Base-by-base conservation (phyloP, 2,888 invertebrate genomes). In the Aphidoletes aphidimyza region DNA sequence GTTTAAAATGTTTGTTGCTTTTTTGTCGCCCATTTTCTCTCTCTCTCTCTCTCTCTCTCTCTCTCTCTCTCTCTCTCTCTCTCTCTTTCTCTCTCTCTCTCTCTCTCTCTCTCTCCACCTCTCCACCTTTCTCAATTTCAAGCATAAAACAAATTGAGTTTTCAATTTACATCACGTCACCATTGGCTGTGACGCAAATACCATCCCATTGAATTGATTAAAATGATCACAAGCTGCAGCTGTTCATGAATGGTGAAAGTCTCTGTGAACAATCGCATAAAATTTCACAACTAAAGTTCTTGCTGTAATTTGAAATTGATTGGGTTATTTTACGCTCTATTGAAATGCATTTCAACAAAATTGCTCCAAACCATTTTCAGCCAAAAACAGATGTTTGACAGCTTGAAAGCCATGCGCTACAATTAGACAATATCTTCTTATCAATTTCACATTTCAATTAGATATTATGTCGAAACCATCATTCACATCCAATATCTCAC, bases 401-500 rank as follows among this genome's bases (percentile, higher is more conserved):
- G 6, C 54, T 54, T 54, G 39, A 8, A 42, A 6, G 14, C 42
- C 42, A 42, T 14, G 14, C 14, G 42, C 42, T 42, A 42, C 47
- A 11, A 47, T 47, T 47, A 2, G 39, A 26, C n/a, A n/a, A 69
- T 14, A 69, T 30, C 30, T 9, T 69, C 69, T 30, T 14, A 26
- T 69, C 34, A 26, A 69, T 69, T 69, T n/a, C 26, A 14, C 69
- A 30, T 69, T 69, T 69, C 30, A 54, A 54, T 54, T 17, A 2
- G 14, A 69, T 30, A n/a, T n/a, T n/a, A 30, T 69, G 34, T 69
- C 69, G n/a, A 69, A 69, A n/a, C 17, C 69, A 34, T 69, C 69
- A 34, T 69, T 30, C 34, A 14, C 26, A 1, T 26, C 8, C 14
- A 42, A 42, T 42, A 6, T 42, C 14, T 42, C 42, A 42, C 6